Percentiles rank a stretch among this genome's conserved stretches.
These are phyloP conservation scores for Apostichopus parvimensis DNA, from an alignment of 35 echinoderm and acorn worm species.

Conservation along the genomic window DNA sequence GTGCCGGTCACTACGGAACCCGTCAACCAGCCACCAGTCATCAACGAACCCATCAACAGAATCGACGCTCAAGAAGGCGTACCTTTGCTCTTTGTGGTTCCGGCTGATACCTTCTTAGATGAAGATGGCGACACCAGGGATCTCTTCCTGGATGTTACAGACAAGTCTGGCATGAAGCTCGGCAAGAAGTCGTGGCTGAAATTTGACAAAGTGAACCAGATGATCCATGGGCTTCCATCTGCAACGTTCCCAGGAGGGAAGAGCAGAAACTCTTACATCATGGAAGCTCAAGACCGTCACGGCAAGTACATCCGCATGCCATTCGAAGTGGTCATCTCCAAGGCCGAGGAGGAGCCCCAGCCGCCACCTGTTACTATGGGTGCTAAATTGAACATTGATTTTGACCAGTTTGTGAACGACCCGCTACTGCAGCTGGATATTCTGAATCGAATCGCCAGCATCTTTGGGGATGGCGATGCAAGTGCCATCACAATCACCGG, in stretches of 20 bases:
- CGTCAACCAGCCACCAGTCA: conserved; percentile 50
- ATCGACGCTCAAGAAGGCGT: conserved; percentile 54
- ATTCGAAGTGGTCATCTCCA: conserved; percentile 76
- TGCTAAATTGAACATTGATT: conserved; percentile 80
- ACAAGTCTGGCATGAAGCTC: conserved; percentile 45
- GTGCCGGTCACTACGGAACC: conserved; percentile 2
- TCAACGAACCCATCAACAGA: conserved; percentile 40
- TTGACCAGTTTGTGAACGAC: conserved; percentile 87
- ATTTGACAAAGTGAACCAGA: conserved; percentile 75
- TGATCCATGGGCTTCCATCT: conserved; percentile 63
- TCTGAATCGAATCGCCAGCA: conserved; percentile 77
- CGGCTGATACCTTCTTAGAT: conserved; percentile 81
- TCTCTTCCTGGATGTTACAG: conserved; percentile 43
- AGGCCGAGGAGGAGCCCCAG: conserved; percentile 18
- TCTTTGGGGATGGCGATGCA: conserved; percentile 86
- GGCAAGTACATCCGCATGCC: conserved; percentile 42
- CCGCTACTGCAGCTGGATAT: conserved; percentile 70
- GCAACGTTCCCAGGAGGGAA: conserved; percentile 15
- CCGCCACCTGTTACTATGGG: conserved; percentile 85
- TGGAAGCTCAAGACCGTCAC: conserved; percentile 76
- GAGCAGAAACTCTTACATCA: conserved; percentile 49
- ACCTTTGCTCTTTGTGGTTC: conserved; percentile 60
- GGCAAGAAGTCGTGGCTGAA: conserved; percentile 64
- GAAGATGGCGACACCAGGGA: conserved; percentile 85
- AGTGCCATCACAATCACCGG: conserved; percentile 85